phyloP scores from a whole-genome alignment of 2,113 vertebrate genomes.

The Calcarius ornatus region DNA sequence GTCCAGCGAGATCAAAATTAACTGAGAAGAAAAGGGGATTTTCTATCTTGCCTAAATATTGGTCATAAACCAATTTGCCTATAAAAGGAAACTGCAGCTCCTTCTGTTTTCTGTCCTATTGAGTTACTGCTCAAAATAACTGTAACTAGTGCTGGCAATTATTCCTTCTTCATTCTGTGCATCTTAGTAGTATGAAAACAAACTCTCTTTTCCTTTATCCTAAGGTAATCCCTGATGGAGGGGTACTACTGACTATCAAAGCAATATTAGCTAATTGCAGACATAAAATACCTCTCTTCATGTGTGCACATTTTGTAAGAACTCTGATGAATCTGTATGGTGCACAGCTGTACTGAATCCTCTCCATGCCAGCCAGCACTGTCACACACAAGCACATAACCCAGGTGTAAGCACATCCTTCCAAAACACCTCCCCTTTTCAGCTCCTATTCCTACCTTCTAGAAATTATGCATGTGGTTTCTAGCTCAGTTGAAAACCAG shows the following conservation, averaged over 20 bases:
- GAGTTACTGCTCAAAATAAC: background rate
- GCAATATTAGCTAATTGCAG: background rate
- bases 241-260: background rate
- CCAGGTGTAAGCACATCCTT: background rate
- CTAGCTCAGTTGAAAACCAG: background rate
- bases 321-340: background rate
- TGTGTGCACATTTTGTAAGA: background rate
- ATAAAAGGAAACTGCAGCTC: background rate
- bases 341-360: background rate
- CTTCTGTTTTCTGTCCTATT: background rate
- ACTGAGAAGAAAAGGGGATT: background rate
- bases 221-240: background rate
- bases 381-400: background rate
- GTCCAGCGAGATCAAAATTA: background rate
- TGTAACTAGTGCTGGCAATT: background rate
- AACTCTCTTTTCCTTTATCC: background rate
- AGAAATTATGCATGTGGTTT: background rate
- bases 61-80: background rate
- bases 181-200: background rate
- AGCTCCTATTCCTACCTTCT: background rate
- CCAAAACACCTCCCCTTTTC: background rate
- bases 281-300: fast-evolving
- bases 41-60: background rate
- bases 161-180: background rate
- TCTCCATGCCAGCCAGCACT: background rate